Base-by-base conservation (phyloP, 2,113 vertebrate genomes). In the Colistium nudipinnis region DNA sequence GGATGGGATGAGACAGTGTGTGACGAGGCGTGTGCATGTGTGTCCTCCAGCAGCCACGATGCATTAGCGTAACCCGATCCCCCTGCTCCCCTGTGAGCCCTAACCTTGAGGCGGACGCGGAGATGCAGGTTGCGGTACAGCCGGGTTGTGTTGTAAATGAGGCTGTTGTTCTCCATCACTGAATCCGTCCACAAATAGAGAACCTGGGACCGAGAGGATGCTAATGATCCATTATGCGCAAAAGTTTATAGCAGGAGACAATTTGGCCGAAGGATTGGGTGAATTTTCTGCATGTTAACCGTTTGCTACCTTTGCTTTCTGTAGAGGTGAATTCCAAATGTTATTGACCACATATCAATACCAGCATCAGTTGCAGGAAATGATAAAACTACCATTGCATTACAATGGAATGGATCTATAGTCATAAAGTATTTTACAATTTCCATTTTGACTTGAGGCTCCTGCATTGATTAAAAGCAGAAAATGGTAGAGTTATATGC, bases 1-100 rank as follows among this genome's bases (percentile, higher is more conserved):
- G 56, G 76, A 86, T 70, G 48, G 80, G 53, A 66, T 74, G 72
- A 87, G 84, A 75, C 60, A 70, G 63, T 52, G 70, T 76, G 74
- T 83, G 84, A 85, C 25, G 80, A 75, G 79, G 65, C 31, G 36
- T 70, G 79, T 74, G 83, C 51, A 36, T 75, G 66, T 70, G 78
- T 79, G 88, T 88, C 80, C 84, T 88, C 84, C 82, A 80, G 82
- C 86, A 85, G 86, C 82, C 82, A 82, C 80, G 80, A 82, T 89
- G 84, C 84, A 88, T 90, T 88, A 90, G 84, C 81, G 88, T 87
- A 90, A 90, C 84, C 68, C 68, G 88, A 90, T 82, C 73, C 70
- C 80, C 60, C 68, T 70, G 43, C 83, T 87, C 86, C 82, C 86
- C 66, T 70, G 84, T 63, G 83, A 86, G 88, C 70, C 70, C 84